Evolutionary conservation across 2,797 vertebrate genomes (phyloP).

Genomic region (Pagetopsis macropterus): DNA sequence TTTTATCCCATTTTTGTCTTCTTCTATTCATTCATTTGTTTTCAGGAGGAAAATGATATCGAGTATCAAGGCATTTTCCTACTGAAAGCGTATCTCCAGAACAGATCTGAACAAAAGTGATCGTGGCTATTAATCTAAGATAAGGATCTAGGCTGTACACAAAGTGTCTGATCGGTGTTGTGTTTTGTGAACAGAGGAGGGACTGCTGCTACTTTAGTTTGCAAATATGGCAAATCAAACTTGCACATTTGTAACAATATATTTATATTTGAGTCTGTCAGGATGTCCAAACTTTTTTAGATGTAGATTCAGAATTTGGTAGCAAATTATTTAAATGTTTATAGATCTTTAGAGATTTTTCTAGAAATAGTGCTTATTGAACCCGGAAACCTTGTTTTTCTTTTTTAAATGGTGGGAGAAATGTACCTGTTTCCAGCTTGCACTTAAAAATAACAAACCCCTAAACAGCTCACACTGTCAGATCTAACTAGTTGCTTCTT

Average conservation of each 20-base stretch:
- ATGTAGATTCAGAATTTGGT: constrained; percentile 11
- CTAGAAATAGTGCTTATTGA: no score
- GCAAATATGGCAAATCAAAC: constrained; percentile 2
- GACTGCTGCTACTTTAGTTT: not conserved
- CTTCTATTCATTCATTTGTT: constrained; percentile 9
- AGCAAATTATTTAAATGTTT: constrained; percentile 14
- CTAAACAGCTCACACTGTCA: constrained; percentile 54
- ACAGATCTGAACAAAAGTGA: constrained; percentile 25
- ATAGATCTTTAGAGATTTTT: constrained; percentile 2
- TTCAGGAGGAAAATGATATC: not conserved
- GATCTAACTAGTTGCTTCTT: constrained; percentile 48
- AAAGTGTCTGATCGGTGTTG: constrained; percentile 38
- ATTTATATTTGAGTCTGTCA: constrained; percentile 24
- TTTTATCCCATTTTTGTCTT: not conserved
- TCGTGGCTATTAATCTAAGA: constrained; percentile 19
- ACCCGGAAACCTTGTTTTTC: no score
- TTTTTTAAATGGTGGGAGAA: constrained; percentile 6
- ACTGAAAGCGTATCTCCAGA: not conserved
- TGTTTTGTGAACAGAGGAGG: constrained; percentile 23
- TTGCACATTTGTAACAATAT: constrained; percentile 15
- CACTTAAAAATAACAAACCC: constrained; percentile 31
- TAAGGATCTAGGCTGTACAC: constrained; percentile 28
- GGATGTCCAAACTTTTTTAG: constrained; percentile 13
- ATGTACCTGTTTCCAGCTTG: constrained; percentile 24
- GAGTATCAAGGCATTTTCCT: constrained; percentile 2